Base-by-base conservation (phyloP, 30 jellyfish, hydroid and myxozoan genomes). In the Aurelia coerulea region DNA sequence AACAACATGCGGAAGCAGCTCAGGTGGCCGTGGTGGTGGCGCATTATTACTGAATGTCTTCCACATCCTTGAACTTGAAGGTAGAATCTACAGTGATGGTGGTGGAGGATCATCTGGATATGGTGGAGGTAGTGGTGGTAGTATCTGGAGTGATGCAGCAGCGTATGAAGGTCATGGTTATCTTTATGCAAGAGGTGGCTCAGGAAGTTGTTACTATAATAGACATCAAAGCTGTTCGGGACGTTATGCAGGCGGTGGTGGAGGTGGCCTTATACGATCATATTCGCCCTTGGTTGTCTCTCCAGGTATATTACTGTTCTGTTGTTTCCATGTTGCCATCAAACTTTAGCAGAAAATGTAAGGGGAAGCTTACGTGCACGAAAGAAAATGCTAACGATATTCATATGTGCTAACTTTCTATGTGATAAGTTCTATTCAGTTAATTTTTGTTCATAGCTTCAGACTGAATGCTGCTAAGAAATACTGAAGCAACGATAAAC, bases 71-170 rank as follows among this genome's bases (percentile, higher is more conserved):
- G 94, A 85, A 37, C 94, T 85, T 16, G 94, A 85, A 67, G 94
- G 94, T 17, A 3, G 84, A 32, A 66, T 85, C 16, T 46, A n/a
- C 18, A 64, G 78, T 46, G 88, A 85, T 74, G 94, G 88, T 1
- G 66, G 59, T 46, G 88, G 70, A 9, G 94, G 94, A 5, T 35
- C 88, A 33, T 59, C 76, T 63, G 94, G 94, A 13, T 31, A 29
- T 7, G 94, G 94, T 42, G 94, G 94, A 12, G 88, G 88, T 14
- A 85, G 94, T 74, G 94, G 94, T 42, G 94, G 94, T 32, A 74
- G 88, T 35, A 74, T 85, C 23, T 85, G 94, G 94, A 85, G 66
- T 3, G 94, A 85, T 53, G 94, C 94, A 10, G 60, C 42, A 11
- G 88, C 88, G 19, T 85, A 62, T 51, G 94, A 85, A 51, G 94